These are phyloP conservation scores for Abramis brama DNA, from an alignment of 2,113 vertebrate genomes.

Conservation along the genomic window DNA sequence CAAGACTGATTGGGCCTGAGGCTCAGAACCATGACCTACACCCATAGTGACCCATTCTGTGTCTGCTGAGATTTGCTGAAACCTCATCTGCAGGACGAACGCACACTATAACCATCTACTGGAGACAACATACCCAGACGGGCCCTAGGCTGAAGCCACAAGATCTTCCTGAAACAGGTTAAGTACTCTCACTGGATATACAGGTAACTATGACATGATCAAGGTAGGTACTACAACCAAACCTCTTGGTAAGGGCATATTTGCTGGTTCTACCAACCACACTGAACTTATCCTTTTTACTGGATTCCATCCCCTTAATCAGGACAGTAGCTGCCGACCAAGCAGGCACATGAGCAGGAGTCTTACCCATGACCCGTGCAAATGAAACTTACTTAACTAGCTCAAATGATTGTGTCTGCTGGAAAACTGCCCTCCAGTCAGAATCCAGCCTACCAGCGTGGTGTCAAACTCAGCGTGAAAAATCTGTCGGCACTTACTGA, in stretches of 20 bases:
- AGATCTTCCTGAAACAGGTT: slow-evolving; percentile 25
- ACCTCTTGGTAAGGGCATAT: background rate
- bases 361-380: too few species aligned
- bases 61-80: too few species aligned
- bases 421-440: too few species aligned
- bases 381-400: background rate
- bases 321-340: slow-evolving; percentile 26
- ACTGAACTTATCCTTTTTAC: background rate
- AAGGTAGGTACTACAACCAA: slow-evolving; percentile 14
- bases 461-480: too few species aligned
- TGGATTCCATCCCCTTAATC: background rate
- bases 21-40: too few species aligned
- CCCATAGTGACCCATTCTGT: too few species aligned
- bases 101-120: too few species aligned
- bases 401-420: background rate
- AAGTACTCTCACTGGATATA: slow-evolving; percentile 1
- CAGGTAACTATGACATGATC: background rate
- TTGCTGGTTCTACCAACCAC: background rate
- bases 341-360: slow-evolving; percentile 14
- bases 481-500: too few species aligned
- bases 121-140: too few species aligned
- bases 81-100: too few species aligned
- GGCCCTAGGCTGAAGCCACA: background rate
- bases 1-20: too few species aligned
- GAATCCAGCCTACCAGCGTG: too few species aligned